Evolutionary conservation across 1,140 invertebrate genomes (phyloP).

Genomic region (Trichonephila clavipes): DNA sequence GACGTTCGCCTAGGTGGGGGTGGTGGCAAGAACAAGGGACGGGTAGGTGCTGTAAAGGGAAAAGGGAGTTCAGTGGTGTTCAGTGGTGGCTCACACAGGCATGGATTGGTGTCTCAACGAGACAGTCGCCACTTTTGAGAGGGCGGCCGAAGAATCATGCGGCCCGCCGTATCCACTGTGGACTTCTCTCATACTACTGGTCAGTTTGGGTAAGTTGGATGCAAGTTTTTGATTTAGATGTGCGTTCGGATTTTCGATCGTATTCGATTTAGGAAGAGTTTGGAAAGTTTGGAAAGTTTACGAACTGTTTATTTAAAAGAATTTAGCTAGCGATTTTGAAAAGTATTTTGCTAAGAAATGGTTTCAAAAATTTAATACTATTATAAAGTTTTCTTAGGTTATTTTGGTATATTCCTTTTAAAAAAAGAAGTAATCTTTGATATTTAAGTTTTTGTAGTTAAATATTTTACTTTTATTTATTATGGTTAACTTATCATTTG

Average conservation of each 20-base stretch:
- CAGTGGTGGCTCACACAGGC: constrained; percentile 37
- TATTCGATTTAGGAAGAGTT: neutral
- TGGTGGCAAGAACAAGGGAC: neutral
- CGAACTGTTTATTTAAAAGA: too few relatives aligned
- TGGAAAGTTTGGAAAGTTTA: neutral
- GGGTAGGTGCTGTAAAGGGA: constrained; percentile 16
- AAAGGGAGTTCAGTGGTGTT: constrained; percentile 6
- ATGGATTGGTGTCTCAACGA: constrained; percentile 61
- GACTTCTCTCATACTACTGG: constrained; percentile 33
- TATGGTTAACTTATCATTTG: too few relatives aligned
- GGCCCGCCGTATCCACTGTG: constrained; percentile 52
- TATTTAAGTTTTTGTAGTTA: too few relatives aligned
- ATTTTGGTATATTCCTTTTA: too few relatives aligned
- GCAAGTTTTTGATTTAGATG: too few relatives aligned
- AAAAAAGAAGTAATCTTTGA: too few relatives aligned
- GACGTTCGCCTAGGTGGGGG: neutral
- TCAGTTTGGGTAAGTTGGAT: constrained; percentile 33
- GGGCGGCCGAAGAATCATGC: constrained; percentile 1
- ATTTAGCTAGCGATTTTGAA: too few relatives aligned
- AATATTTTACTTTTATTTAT: too few relatives aligned
- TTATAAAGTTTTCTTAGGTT: too few relatives aligned
- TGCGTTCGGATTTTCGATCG: too few relatives aligned
- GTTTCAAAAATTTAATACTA: too few relatives aligned
- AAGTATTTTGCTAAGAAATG: too few relatives aligned
- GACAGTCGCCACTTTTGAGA: neutral